These are phyloP conservation scores for Pristionchus entomophagus DNA, from an alignment of 2,888 invertebrate species.

Conservation along the genomic window DNA sequence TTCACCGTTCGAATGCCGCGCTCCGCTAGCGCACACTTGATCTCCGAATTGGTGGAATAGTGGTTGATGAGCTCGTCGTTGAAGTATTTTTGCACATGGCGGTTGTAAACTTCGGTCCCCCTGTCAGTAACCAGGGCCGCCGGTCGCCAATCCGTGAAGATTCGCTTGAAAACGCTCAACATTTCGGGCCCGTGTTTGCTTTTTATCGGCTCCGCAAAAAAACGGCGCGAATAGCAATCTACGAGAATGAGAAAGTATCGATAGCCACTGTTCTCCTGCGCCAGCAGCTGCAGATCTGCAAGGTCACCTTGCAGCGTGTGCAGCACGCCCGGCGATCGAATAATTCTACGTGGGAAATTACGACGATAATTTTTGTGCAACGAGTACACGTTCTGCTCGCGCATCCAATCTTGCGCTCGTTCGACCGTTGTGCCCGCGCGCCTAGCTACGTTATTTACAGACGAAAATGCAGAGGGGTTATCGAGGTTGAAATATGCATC, in stretches of 20 bases:
- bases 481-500: background rate
- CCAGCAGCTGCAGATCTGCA: background rate
- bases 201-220: background rate
- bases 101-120: background rate
- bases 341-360: background rate
- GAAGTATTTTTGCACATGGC: background rate
- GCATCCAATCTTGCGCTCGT: background rate
- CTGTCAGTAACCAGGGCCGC: background rate
- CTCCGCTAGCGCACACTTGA: background rate
- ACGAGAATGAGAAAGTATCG: background rate
- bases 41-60: background rate
- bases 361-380: background rate
- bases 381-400: background rate
- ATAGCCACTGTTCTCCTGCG: background rate
- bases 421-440: background rate
- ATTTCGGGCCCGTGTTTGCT: background rate
- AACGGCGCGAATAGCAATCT: background rate
- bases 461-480: background rate
- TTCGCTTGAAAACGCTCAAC: background rate
- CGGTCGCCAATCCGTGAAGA: background rate
- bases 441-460: background rate
- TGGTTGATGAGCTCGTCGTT: background rate
- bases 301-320: background rate
- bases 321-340: background rate
- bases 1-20: background rate